Percentiles rank a stretch among this genome's conserved stretches.
phyloP scores from a whole-genome alignment of 2,888 invertebrate genomes.

The Melikaiella ostensackeni region DNA sequence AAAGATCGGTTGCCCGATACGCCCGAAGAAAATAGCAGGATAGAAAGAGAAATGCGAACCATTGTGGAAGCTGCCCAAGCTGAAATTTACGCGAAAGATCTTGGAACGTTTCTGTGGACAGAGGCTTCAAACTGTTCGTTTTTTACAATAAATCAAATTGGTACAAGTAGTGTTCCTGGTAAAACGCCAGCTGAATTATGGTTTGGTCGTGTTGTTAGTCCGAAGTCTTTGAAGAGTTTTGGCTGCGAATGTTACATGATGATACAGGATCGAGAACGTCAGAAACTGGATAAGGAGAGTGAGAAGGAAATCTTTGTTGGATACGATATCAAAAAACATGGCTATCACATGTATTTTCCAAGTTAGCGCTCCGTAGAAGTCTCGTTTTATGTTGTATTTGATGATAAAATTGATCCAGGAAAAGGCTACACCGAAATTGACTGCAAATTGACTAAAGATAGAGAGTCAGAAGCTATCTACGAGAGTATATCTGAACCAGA shows the following conservation, averaged over 20 bases:
- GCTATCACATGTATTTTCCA: conserved; percentile 44
- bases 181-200: too few relatives aligned
- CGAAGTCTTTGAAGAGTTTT: too few relatives aligned
- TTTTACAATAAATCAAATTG: too few relatives aligned
- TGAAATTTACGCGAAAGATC: too few relatives aligned
- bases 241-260: conserved; percentile 45
- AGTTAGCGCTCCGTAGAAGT: conserved; percentile 41
- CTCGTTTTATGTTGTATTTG: conserved; percentile 48
- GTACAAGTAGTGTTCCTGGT: too few relatives aligned
- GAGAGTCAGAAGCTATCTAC: not conserved
- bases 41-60: too few relatives aligned
- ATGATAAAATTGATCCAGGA: conserved; percentile 35
- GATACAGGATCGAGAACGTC: conserved; percentile 46
- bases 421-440: conserved; percentile 18
- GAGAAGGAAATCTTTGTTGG: conserved; percentile 49
- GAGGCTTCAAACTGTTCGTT: too few relatives aligned
- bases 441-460: not conserved
- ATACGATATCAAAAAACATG: conserved; percentile 46
- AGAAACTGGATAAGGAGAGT: conserved; percentile 44
- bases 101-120: too few relatives aligned
- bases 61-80: too few relatives aligned
- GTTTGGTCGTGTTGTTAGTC: too few relatives aligned
- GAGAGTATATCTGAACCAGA: not conserved
- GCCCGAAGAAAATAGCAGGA: too few relatives aligned
- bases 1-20: too few relatives aligned